Evolutionary conservation across 2,797 vertebrate genomes (phyloP), one percentile per base, ranked within the genome.

Genomic region (Poeciliopsis presidionis): DNA sequence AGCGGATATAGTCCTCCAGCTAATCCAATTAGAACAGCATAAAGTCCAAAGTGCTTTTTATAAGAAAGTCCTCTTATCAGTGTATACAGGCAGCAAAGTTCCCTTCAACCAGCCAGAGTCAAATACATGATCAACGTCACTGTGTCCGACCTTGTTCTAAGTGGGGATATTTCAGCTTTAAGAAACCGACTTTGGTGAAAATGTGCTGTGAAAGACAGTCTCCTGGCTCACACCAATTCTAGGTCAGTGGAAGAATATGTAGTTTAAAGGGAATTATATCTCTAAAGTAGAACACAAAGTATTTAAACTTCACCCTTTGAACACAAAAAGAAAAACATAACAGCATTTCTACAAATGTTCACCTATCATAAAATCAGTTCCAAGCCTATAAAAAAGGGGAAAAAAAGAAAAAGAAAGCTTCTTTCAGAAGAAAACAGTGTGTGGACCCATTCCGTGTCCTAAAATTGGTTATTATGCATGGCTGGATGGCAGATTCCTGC

Each of bases 391-490:
- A 49, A 51, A 51, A 20, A 7, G 5, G n/a, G n/a, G n/a, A 20
- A 20, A 51, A 51, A 22, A 51, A 39, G 5, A 39, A 39, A 39
- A 39, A 39, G 5, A 77, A 61, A 73, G 65, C 25, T 77, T 65
- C 71, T 53, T 73, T 75, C 55, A 55, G 20, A 70, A 30, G 6
- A 18, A 41, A 39, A 43, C 6, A 25, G 1, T 41, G 41, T 59
- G 14, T 79, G 74, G 74, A 63, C 14, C 7, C 51, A 57, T 82
- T 85, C 81, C 36, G 75, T 71, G 30, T 80, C 71, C 74, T 45
- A 25, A 81, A 84, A 41, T 84, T 78, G 79, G 46, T 83, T 86
- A 85, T 88, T 77, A 82, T 84, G 76, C 79, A 51, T 11, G 14
- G 51, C 82, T 77, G 79, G 71, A 75, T 77, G 72, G 63, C 73